Percentiles rank a stretch among this genome's conserved stretches.
Conservation (phyloP, 2,113 vertebrate species). For the Tamias sibiricus region DNA sequence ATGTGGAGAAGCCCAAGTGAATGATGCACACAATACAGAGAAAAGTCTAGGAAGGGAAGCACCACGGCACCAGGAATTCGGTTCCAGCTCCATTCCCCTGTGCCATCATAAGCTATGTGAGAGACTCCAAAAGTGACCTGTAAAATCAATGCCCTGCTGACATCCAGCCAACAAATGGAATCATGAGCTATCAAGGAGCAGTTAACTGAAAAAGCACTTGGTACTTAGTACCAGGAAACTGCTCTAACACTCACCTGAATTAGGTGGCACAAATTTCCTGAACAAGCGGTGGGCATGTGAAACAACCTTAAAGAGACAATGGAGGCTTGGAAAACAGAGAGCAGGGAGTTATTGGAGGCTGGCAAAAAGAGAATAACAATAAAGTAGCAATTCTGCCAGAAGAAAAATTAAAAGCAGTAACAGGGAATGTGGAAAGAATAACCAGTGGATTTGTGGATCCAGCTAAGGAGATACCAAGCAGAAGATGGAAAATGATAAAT, state of each 20-base stretch:
- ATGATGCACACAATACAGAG: not conserved
- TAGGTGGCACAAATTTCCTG: not conserved
- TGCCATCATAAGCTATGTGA: not conserved
- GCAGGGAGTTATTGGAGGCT: not conserved
- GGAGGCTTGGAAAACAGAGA: not conserved
- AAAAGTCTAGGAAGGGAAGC: not conserved
- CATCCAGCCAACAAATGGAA: not conserved
- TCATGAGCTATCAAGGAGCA: not conserved
- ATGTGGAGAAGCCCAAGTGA: not conserved
- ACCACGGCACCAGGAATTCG: not conserved
- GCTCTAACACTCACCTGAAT: not conserved
- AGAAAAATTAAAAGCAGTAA: not conserved
- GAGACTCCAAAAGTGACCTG: not conserved
- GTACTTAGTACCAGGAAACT: not conserved
- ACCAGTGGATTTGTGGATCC: not conserved
- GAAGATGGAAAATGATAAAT: not conserved
- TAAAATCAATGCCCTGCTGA: not conserved
- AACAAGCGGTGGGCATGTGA: accelerated
- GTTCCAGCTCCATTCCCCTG: not conserved
- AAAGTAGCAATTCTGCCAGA: too few relatives aligned
- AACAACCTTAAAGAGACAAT: not conserved
- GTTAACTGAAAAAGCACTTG: not conserved
- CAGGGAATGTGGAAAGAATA: not conserved
- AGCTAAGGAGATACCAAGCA: not conserved
- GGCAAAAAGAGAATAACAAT: not conserved